A percentile compares a stretch with the other conserved stretches of the same genome.
phyloP scores from a whole-genome alignment of 2,797 vertebrate species.

The Karalla daura region DNA sequence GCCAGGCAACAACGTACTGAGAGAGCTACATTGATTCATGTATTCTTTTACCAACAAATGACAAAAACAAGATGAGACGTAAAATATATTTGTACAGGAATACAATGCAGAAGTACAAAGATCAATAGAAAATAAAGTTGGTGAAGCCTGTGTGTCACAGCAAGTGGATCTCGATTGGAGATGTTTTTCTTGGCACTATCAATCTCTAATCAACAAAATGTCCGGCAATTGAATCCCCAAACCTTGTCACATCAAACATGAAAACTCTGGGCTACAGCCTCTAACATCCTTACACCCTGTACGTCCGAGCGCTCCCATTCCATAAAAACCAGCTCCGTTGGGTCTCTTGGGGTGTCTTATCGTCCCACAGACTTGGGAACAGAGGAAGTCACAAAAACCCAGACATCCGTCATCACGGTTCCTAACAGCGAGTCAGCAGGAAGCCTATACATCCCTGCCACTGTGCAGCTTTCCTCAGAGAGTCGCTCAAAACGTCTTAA shows the following conservation, averaged over 20 bases:
- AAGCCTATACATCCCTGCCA: slow-evolving; percentile 47
- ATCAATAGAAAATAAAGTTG: no score
- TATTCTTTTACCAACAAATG: not conserved
- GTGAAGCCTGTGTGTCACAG: not conserved
- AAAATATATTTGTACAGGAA: not conserved
- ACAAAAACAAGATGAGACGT: not conserved
- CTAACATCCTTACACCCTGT: slow-evolving; percentile 24
- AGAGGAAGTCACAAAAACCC: slow-evolving; percentile 73
- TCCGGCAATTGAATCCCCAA: not conserved
- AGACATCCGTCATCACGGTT: slow-evolving; percentile 57
- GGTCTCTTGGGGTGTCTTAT: slow-evolving; percentile 62
- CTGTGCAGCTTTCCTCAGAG: slow-evolving; percentile 47
- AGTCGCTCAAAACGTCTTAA: slow-evolving; percentile 39
- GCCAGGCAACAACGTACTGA: slow-evolving; percentile 14
- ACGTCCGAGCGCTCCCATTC: slow-evolving; percentile 13
- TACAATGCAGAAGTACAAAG: not conserved
- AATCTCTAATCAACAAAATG: not conserved
- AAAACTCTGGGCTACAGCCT: not conserved
- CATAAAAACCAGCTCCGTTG: slow-evolving; percentile 45
- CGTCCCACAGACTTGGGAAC: slow-evolving; percentile 65
- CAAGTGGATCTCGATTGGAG: not conserved
- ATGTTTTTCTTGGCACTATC: not conserved
- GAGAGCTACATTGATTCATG: slow-evolving; percentile 35
- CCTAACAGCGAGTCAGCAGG: slow-evolving; percentile 62
- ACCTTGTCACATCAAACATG: not conserved